These are phyloP conservation scores for Beris chalybata DNA, from an alignment of 2,888 invertebrate species.

Conservation along the genomic window DNA sequence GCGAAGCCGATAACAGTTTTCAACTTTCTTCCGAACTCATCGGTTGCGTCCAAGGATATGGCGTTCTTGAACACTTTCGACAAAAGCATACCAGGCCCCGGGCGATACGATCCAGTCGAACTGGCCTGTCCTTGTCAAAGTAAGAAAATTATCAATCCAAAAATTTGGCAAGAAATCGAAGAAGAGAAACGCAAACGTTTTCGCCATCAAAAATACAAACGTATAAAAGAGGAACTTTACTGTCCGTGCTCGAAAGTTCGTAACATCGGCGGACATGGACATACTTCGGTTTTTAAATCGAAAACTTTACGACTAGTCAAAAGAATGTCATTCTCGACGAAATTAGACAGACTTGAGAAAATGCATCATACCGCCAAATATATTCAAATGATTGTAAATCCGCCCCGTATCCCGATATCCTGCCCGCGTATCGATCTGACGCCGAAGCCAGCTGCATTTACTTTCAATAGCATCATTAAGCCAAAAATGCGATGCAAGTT, in stretches of 20 bases:
- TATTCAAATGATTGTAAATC: constrained; percentile 33
- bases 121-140: constrained; percentile 29
- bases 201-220: constrained; percentile 13
- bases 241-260: constrained; percentile 27
- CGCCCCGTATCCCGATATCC: constrained; percentile 14
- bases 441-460: constrained; percentile 17
- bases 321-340: not conserved
- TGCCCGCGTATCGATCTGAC: constrained; percentile 10
- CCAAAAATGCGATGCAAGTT: constrained; percentile 28
- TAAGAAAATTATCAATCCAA: constrained; percentile 24
- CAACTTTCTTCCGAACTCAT: constrained; percentile 32
- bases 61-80: constrained; percentile 2
- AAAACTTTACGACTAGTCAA: constrained; percentile 27
- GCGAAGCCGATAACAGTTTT: constrained; percentile 9
- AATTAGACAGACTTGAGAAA: constrained; percentile 13
- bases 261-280: constrained; percentile 42
- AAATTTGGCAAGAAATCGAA: constrained; percentile 25
- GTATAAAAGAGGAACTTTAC: constrained; percentile 17
- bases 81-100: constrained; percentile 41
- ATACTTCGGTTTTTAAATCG: constrained; percentile 43
- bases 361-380: constrained; percentile 29
- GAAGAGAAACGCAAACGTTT: constrained; percentile 21
- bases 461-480: constrained; percentile 28
- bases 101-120: constrained; percentile 40
- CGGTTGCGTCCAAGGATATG: constrained; percentile 24